These are phyloP conservation scores for Chymomyza costata DNA, from an alignment of 1,140 invertebrate genomes.

Conservation along the genomic window DNA sequence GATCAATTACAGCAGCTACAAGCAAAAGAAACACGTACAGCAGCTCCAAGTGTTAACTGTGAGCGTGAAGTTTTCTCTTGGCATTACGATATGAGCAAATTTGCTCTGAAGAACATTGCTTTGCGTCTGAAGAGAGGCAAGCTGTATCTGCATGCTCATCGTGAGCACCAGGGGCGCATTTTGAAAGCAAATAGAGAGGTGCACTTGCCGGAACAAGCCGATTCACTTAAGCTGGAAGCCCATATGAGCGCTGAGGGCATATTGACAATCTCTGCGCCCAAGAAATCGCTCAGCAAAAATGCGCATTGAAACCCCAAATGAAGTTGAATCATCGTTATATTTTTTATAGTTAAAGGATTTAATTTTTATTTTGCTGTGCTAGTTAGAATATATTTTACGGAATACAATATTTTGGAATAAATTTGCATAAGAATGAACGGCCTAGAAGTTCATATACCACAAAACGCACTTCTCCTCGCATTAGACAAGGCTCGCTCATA, in stretches of 20 bases:
- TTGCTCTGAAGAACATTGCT: constrained; percentile 14
- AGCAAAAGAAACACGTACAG: neutral
- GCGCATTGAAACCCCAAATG: too few species aligned
- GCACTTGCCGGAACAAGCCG: constrained; percentile 13
- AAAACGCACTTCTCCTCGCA: too few species aligned
- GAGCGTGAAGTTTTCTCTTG: constrained; percentile 3
- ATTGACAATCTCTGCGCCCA: constrained; percentile 16
- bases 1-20: neutral
- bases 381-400: too few species aligned
- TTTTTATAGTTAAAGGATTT: too few species aligned
- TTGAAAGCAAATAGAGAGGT: constrained; percentile 14
- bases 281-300: neutral
- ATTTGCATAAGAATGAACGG: too few species aligned
- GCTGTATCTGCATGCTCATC: constrained; percentile 10
- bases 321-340: too few species aligned
- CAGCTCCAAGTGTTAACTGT: neutral
- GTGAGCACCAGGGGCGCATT: neutral
- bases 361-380: too few species aligned
- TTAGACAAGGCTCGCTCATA: too few species aligned
- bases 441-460: too few species aligned
- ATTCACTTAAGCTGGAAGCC: too few species aligned
- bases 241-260: constrained; percentile 13
- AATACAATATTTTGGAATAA: too few species aligned
- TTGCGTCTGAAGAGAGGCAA: constrained; percentile 1
- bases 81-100: constrained; percentile 27